These are phyloP conservation scores for Cynoglossus semilaevis DNA, from an alignment of 2,113 vertebrate genomes.

Conservation along the genomic window DNA sequence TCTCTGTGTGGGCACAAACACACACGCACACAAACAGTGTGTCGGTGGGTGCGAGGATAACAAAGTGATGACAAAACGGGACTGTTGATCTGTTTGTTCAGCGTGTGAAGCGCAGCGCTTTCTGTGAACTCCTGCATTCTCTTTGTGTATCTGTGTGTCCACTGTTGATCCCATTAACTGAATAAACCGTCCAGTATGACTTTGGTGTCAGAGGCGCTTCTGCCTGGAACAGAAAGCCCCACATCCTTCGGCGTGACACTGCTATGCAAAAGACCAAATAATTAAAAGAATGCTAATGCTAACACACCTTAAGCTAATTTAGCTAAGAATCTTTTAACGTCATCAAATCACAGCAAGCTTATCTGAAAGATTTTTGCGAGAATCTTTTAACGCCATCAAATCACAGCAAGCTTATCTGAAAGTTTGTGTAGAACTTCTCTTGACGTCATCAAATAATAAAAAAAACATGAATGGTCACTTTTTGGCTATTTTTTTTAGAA, in stretches of 20 bases:
- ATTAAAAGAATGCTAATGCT: no score
- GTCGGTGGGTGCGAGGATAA: constrained; percentile 36
- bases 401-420: no score
- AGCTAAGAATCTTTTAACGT: no score
- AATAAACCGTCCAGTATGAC: constrained; percentile 54
- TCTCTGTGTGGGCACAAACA: constrained; percentile 13
- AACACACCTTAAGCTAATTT: no score
- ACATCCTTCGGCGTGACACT: constrained; percentile 32
- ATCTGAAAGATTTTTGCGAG: no score
- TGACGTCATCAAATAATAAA: no score
- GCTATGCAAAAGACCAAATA: constrained; percentile 13
- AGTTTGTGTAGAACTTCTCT: no score
- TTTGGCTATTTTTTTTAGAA: no score
- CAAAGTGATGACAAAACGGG: constrained; percentile 27
- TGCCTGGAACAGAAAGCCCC: constrained; percentile 33
- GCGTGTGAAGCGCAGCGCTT: constrained; percentile 4
- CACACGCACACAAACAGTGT: constrained; percentile 1
- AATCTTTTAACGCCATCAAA: no score
- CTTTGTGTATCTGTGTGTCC: constrained; percentile 2
- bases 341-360: no score
- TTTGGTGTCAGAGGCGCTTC: constrained; percentile 42
- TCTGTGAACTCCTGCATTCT: constrained; percentile 1
- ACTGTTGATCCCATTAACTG: constrained; percentile 48
- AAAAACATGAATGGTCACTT: no score
- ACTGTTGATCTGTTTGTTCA: constrained; percentile 31